Evolutionary conservation across 2,113 vertebrate genomes (phyloP), one percentile per base, ranked within the genome.

Genomic region (Poeciliopsis retropinna): DNA sequence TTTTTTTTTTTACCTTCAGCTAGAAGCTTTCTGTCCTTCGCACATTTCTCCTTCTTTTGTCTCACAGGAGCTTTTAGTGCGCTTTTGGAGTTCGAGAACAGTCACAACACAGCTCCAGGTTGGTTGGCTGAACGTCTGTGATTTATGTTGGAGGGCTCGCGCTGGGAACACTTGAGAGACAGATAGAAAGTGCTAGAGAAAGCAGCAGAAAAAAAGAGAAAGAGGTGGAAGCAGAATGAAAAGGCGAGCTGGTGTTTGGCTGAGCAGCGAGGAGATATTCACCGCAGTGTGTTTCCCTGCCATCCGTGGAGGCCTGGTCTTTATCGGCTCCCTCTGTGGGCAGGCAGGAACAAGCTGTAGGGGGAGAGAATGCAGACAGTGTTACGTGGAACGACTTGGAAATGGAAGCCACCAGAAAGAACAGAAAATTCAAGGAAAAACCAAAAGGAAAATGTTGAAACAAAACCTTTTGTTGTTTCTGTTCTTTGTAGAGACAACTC

Each of bases 1-100:
- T 63, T 28, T 60, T 47, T 9, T 47, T 19, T 57, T n/a, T 57
- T n/a, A 22, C 28, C 19, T 66, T 17, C 44, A 60, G 39, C 31
- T 3, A 60, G 34, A 69, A 76, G 60, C 57, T 47, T 68, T 67
- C 47, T 65, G 77, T 85, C 83, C 79, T 89, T 89, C 85, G 87
- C 83, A 77, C 72, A 51, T 71, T 62, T 60, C 28, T 37, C 19
- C 60, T 13, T 27, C 34, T 54, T 68, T 61, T 68, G 77, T 85
- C 85, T 84, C 87, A 75, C 72, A 75, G 85, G 85, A 89, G 87
- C 83, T 87, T 79, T 81, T 83, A 81, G 79, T 70, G 17, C 0
- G 29, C 47, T 65, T 80, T 70, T 80, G 67, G 61, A 83, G 75
- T 83, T 87, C 60, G 72, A 64, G 70, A 75, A 75, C 51, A 70